Percentiles rank a stretch among this genome's conserved stretches.
These are phyloP conservation scores for Toxotes jaculatrix DNA, from an alignment of 2,113 vertebrate species.

Conservation along the genomic window DNA sequence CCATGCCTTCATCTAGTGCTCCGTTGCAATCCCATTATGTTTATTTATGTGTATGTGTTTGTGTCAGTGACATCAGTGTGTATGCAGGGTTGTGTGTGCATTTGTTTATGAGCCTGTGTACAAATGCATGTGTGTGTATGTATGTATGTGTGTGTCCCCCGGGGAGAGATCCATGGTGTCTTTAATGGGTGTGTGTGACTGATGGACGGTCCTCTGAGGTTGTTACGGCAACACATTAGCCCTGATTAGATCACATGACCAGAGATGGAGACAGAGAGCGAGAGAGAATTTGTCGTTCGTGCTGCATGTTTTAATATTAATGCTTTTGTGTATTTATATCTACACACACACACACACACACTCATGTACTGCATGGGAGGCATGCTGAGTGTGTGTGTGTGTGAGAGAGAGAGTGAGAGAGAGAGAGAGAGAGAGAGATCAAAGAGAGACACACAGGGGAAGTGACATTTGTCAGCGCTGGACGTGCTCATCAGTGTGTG, in stretches of 20 bases:
- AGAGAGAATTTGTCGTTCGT: conserved; percentile 12
- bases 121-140: neutral
- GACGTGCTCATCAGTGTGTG: neutral
- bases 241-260: conserved; percentile 67
- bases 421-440: neutral
- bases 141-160: neutral
- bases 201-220: conserved; percentile 45
- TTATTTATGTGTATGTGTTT: conserved; percentile 4
- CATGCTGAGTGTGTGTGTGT: conserved; percentile 13
- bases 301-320: conserved; percentile 39
- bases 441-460: conserved; percentile 23
- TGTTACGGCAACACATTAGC: conserved; percentile 49
- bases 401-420: neutral
- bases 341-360: conserved; percentile 12
- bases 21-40: conserved; percentile 17
- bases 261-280: neutral
- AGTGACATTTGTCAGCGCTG: conserved; percentile 46
- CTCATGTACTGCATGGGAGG: conserved; percentile 19
- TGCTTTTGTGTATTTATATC: conserved; percentile 14
- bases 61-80: neutral
- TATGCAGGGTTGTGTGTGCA: neutral
- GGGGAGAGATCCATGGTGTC: neutral
- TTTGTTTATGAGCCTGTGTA: neutral
- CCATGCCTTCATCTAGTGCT: conserved; percentile 13
- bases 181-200: conserved; percentile 23